A percentile compares a stretch with the other conserved stretches of the same genome.
Conservation (phyloP, 2,113 vertebrate species). For the Sylvilagus bachmani region DNA sequence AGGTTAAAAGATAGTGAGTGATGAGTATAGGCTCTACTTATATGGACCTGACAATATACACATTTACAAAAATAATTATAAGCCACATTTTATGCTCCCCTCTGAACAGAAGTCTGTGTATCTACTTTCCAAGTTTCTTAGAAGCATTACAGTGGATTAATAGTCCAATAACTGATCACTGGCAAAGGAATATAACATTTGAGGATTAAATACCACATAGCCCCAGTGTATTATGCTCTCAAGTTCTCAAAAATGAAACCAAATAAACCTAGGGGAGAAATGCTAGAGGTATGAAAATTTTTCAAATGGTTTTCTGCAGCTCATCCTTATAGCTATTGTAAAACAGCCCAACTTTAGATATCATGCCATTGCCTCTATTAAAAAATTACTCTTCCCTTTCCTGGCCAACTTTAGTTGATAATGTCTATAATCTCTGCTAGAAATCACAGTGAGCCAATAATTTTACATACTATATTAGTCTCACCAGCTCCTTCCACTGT, state of each 20-base stretch:
- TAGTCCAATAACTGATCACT: too few relatives aligned
- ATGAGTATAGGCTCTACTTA: too few relatives aligned
- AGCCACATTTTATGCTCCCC: too few relatives aligned
- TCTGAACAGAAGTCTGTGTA: too few relatives aligned
- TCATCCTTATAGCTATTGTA: background rate
- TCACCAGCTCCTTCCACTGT: background rate
- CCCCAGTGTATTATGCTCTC: background rate
- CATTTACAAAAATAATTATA: too few relatives aligned
- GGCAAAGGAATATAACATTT: too few relatives aligned
- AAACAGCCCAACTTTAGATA: background rate
- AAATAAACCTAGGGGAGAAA: slow-evolving; percentile 39
- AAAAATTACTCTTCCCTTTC: slow-evolving; percentile 44
- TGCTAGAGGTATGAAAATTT: background rate
- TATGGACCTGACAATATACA: too few relatives aligned
- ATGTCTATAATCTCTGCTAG: slow-evolving; percentile 9
- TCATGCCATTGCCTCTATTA: background rate
- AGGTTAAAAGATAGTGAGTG: too few relatives aligned
- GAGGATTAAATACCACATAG: background rate
- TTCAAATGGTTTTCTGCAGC: slow-evolving; percentile 38
- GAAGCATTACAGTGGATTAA: too few relatives aligned
- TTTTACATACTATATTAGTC: background rate
- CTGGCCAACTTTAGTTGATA: slow-evolving; percentile 18
- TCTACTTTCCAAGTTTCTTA: too few relatives aligned
- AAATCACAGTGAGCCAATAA: slow-evolving; percentile 6
- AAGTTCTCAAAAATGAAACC: slow-evolving; percentile 34